These are phyloP conservation scores for Pseudoips prasinana DNA, from an alignment of 2,888 invertebrate genomes.

Conservation along the genomic window DNA sequence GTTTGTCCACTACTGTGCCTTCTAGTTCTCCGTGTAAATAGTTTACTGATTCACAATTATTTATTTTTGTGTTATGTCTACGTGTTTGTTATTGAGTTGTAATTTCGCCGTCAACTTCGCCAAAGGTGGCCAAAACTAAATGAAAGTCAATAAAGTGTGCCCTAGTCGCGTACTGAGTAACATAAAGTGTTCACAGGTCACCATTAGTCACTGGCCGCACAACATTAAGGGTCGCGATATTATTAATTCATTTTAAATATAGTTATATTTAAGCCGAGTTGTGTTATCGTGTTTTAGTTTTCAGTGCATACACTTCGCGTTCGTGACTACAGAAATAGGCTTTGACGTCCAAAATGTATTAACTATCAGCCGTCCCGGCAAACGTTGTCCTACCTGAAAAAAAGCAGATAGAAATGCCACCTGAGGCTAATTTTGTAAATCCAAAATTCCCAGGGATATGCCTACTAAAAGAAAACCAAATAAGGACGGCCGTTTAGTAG, in stretches of 20 bases:
- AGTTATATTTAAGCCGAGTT: conserved; percentile 16
- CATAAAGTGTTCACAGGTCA: conserved; percentile 1
- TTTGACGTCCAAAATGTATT: no score
- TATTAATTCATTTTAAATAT: conserved; percentile 23
- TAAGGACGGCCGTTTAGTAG: no score
- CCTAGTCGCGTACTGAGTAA: conserved; percentile 48
- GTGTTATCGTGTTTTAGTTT: conserved; percentile 23
- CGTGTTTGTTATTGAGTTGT: background rate
- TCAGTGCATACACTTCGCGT: conserved; percentile 2
- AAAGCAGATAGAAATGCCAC: no score
- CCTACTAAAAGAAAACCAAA: no score
- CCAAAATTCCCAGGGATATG: no score
- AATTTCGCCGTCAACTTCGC: conserved; percentile 22
- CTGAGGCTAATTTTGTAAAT: no score
- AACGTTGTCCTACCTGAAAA: no score
- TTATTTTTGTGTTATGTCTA: conserved; percentile 5
- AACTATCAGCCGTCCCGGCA: no score
- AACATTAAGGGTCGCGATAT: conserved; percentile 46
- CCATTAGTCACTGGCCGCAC: conserved; percentile 28
- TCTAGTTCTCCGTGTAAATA: conserved; percentile 73
- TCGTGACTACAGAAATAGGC: no score
- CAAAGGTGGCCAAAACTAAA: conserved; percentile 38
- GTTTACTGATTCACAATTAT: conserved; percentile 39
- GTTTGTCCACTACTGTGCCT: conserved; percentile 74
- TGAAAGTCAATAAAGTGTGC: conserved; percentile 44